A percentile compares a stretch with the other conserved stretches of the same genome.
These are phyloP conservation scores for Fistularia commersonii DNA, from an alignment of 2,797 vertebrate species.

Conservation along the genomic window DNA sequence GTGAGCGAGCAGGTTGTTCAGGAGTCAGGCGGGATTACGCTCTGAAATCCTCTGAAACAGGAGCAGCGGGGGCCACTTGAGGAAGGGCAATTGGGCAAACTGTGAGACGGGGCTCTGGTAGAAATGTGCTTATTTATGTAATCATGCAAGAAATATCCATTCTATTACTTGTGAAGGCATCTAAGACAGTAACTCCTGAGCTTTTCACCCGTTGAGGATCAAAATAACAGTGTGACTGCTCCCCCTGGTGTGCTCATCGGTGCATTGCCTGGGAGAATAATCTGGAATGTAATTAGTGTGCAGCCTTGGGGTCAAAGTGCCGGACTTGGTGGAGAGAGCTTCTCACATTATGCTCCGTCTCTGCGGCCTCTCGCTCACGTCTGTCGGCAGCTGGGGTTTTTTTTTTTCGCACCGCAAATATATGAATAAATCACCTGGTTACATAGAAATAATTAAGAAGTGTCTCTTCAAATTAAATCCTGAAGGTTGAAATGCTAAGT, in stretches of 20 bases:
- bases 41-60: slow-evolving; percentile 61
- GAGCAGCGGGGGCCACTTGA: slow-evolving; percentile 62
- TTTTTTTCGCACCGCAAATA: no score
- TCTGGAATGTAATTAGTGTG: slow-evolving; percentile 50
- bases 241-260: slow-evolving; percentile 88
- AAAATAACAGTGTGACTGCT: slow-evolving; percentile 85
- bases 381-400: slow-evolving; percentile 15
- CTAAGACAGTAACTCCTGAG: slow-evolving; percentile 54
- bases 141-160: slow-evolving; percentile 71
- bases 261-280: slow-evolving; percentile 64
- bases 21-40: slow-evolving; percentile 61
- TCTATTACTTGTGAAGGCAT: slow-evolving; percentile 59
- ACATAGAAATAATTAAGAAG: no score
- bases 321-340: slow-evolving; percentile 29
- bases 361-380: slow-evolving; percentile 35
- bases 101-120: slow-evolving; percentile 48
- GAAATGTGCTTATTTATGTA: slow-evolving; percentile 73
- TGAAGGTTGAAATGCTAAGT: no score
- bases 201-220: slow-evolving; percentile 33
- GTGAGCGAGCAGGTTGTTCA: slow-evolving; percentile 45
- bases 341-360: slow-evolving; percentile 24
- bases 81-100: slow-evolving; percentile 50
- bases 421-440: no score
- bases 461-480: no score
- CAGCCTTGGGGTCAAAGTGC: slow-evolving; percentile 54